A percentile compares a stretch with the other conserved stretches of the same genome.
These are phyloP conservation scores for Tipula unca DNA, from an alignment of 2,888 invertebrate genomes.

Conservation along the genomic window DNA sequence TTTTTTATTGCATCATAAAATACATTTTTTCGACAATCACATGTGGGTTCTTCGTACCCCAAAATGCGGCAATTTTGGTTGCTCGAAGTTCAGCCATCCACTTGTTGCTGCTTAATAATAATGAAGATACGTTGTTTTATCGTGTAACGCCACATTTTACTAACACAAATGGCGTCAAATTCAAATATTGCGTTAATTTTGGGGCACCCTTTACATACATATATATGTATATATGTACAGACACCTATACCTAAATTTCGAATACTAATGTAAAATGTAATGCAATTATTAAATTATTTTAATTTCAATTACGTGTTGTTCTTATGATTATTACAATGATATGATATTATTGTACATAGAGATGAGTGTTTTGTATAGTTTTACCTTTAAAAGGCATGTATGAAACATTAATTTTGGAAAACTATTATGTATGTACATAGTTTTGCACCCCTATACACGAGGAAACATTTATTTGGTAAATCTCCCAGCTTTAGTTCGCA, in stretches of 20 bases:
- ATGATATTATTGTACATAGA: background rate
- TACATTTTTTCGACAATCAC: no score
- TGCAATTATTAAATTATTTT: background rate
- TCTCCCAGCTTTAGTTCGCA: background rate
- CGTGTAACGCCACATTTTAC: no score
- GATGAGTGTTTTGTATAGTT: background rate
- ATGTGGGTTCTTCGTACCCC: no score
- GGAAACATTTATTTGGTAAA: background rate
- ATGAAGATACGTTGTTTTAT: no score
- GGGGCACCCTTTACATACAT: no score
- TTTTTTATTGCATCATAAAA: no score
- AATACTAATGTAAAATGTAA: background rate
- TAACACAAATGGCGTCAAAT: no score
- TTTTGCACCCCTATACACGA: background rate
- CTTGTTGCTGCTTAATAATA: no score
- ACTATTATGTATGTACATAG: background rate
- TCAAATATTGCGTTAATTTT: no score
- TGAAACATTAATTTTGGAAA: background rate
- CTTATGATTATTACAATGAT: background rate
- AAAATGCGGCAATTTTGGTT: no score
- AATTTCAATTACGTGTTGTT: constrained; percentile 14
- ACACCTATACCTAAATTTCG: background rate
- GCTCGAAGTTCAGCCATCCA: no score
- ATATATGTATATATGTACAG: background rate
- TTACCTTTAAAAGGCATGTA: background rate